phyloP scores from a whole-genome alignment of 2,797 vertebrate genomes.

The Lagodon rhomboides region DNA sequence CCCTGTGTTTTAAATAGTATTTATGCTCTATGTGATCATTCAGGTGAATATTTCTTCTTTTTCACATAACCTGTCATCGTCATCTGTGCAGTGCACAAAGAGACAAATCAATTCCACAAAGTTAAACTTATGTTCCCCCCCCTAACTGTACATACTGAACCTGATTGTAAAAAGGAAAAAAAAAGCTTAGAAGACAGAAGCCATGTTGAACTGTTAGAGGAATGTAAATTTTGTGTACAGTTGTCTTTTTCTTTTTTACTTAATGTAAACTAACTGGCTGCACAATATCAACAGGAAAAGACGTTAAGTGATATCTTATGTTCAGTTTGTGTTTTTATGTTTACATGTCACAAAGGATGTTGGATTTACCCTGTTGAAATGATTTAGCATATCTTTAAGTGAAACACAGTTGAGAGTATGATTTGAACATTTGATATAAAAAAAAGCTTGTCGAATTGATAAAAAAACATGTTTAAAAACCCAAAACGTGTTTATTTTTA shows the following conservation, averaged over 20 bases:
- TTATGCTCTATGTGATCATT: constrained; percentile 45
- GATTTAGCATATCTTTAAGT: constrained; percentile 70
- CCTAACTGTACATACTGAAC: constrained; percentile 76
- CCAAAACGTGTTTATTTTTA: not conserved
- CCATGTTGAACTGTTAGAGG: constrained; percentile 84
- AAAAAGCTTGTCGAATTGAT: constrained; percentile 65
- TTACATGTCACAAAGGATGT: constrained; percentile 69
- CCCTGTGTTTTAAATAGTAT: constrained; percentile 29
- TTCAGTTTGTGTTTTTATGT: constrained; percentile 72
- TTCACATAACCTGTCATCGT: constrained; percentile 14
- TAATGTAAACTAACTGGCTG: constrained; percentile 74
- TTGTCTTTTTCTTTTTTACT: constrained; percentile 63
- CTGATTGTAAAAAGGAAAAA: constrained; percentile 63
- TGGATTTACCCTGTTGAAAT: constrained; percentile 61
- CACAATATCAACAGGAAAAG: constrained; percentile 69
- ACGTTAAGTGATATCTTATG: constrained; percentile 60
- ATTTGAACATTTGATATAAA: constrained; percentile 73
- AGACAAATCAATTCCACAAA: constrained; percentile 56
- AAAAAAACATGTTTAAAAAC: constrained; percentile 40
- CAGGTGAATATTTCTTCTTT: constrained; percentile 32
- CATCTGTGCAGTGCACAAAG: constrained; percentile 39
- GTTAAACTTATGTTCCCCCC: constrained; percentile 40
- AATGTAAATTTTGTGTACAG: constrained; percentile 86
- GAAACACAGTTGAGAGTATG: constrained; percentile 59
- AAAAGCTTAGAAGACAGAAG: constrained; percentile 71